Percentiles rank a stretch among this genome's conserved stretches.
Evolutionary conservation across 2,888 invertebrate genomes (phyloP).

Genomic region (Agrochola lychnidis): DNA sequence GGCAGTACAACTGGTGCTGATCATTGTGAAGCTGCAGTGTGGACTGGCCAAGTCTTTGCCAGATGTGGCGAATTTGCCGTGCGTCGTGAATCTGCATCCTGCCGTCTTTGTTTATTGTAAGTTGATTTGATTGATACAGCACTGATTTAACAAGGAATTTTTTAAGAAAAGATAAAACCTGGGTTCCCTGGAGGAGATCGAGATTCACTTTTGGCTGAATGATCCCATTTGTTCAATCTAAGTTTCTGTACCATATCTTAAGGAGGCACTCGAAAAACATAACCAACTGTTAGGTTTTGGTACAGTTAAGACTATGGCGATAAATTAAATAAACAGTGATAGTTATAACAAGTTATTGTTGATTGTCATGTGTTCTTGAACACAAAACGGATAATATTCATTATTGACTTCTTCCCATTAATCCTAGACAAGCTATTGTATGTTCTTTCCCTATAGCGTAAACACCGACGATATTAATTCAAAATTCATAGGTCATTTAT

Average conservation of each 20-base stretch:
- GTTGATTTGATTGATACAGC: slow-evolving; percentile 62
- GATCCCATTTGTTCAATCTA: background rate
- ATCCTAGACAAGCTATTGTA: background rate
- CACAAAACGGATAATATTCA: background rate
- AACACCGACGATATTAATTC: background rate
- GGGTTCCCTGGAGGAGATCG: too few species aligned
- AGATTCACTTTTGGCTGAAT: background rate
- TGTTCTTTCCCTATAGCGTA: background rate
- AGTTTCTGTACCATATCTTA: background rate
- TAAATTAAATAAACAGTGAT: background rate
- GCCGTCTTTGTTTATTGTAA: slow-evolving; percentile 92
- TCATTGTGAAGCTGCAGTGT: slow-evolving; percentile 93
- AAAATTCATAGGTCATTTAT: too few species aligned
- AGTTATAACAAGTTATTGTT: background rate
- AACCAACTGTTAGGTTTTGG: background rate
- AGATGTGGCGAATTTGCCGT: slow-evolving; percentile 90
- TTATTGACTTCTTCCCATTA: background rate
- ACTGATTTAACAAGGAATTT: background rate
- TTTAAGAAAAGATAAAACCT: background rate
- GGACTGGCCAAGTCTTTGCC: slow-evolving; percentile 90
- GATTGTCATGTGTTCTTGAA: background rate
- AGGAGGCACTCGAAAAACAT: background rate
- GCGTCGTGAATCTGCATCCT: slow-evolving; percentile 92
- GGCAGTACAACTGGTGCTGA: slow-evolving; percentile 92
- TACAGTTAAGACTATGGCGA: background rate